phyloP scores from a whole-genome alignment of 2,888 invertebrate species.

The Nephrotoma flavescens region DNA sequence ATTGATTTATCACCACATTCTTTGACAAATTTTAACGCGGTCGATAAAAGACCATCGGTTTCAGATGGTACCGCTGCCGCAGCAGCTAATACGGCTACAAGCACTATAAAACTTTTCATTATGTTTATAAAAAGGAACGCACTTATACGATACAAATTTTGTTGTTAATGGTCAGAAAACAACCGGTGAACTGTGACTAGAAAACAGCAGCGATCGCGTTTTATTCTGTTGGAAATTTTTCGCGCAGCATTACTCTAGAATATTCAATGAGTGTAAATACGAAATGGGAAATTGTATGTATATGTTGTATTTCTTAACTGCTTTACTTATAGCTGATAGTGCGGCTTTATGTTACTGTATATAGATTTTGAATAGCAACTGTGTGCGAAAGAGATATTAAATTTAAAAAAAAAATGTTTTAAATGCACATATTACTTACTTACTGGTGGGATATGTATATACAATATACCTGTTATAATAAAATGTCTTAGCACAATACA shows the following conservation, averaged over 20 bases:
- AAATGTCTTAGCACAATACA: background rate
- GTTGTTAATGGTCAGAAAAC: constrained; percentile 29
- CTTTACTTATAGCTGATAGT: constrained; percentile 2
- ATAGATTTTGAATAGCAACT: background rate
- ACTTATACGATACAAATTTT: background rate
- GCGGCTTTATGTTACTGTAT: background rate
- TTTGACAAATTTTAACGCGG: constrained; percentile 51
- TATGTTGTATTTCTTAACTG: constrained; percentile 1
- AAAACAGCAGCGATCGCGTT: constrained; percentile 31
- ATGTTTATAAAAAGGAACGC: background rate
- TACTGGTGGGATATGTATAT: constrained; percentile 3
- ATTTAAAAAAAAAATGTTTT: background rate
- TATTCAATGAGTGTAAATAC: constrained; percentile 17
- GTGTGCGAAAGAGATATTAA: background rate
- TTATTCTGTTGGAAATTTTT: constrained; percentile 24
- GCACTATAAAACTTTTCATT: constrained; percentile 36
- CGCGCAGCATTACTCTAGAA: constrained; percentile 16
- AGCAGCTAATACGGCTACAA: constrained; percentile 35
- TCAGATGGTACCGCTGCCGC: constrained; percentile 35
- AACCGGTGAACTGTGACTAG: constrained; percentile 34
- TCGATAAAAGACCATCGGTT: constrained; percentile 41
- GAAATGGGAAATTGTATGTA: background rate
- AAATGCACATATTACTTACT: background rate
- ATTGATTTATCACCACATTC: constrained; percentile 55
- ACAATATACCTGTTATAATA: background rate